Conservation (phyloP, 2,113 vertebrate species). For the Dascyllus trimaculatus region DNA sequence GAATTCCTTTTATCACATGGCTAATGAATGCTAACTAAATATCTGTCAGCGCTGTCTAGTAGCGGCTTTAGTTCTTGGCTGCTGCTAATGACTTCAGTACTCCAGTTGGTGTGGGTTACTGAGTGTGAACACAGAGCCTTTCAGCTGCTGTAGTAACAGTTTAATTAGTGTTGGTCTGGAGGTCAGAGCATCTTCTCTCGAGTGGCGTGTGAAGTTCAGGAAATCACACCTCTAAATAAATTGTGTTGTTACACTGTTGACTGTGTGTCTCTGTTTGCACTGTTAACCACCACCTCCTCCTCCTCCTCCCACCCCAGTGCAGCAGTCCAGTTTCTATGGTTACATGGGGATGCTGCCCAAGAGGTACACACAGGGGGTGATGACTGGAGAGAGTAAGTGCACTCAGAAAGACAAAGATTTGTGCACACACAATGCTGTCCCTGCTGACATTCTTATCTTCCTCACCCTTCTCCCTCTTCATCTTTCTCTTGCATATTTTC, state of each 20-base stretch:
- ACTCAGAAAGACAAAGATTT: constrained; percentile 2
- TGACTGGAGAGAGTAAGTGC: constrained; percentile 99
- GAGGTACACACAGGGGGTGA: constrained; percentile 98
- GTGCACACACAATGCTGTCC: background rate
- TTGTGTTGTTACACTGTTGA: constrained; percentile 25
- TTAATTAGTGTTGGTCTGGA: constrained; percentile 46
- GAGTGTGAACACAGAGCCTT: constrained; percentile 10
- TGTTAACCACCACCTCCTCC: constrained; percentile 41
- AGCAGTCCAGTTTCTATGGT: constrained; percentile 99
- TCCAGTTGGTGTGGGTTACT: background rate
- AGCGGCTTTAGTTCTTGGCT: constrained; percentile 3
- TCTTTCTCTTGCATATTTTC: background rate
- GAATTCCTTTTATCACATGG: background rate
- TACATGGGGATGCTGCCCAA: constrained; percentile 99
- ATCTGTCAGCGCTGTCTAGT: background rate
- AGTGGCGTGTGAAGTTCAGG: constrained; percentile 5
- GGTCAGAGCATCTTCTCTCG: constrained; percentile 31
- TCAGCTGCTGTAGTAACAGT: constrained; percentile 15
- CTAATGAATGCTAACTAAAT: background rate
- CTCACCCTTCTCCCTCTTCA: background rate
- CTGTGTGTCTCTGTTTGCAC: constrained; percentile 34
- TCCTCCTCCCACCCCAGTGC: constrained; percentile 87
- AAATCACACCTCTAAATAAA: constrained; percentile 35
- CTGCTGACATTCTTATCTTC: background rate
- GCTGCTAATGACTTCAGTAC: constrained; percentile 5